Evolutionary conservation across 2,888 invertebrate genomes (phyloP).

Genomic region (Nycteola revayana): DNA sequence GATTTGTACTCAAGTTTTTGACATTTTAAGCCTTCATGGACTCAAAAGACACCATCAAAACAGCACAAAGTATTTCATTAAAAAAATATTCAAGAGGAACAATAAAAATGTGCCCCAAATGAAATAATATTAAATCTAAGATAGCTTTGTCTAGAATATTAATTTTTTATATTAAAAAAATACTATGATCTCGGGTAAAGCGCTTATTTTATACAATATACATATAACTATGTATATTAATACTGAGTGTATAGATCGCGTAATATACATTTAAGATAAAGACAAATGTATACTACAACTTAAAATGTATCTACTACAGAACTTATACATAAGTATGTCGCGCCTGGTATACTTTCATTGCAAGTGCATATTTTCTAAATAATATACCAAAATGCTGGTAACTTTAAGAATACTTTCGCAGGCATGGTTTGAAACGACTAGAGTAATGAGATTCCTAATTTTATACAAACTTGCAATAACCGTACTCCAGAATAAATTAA

Average conservation of each 20-base stretch:
- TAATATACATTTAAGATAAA: constrained; percentile 22
- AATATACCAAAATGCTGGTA: no score
- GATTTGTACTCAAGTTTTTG: constrained; percentile 56
- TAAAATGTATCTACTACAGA: background rate
- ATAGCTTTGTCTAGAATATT: constrained; percentile 20
- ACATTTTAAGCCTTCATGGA: constrained; percentile 30
- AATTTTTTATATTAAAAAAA: constrained; percentile 61
- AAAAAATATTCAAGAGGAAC: constrained; percentile 21
- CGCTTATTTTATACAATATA: constrained; percentile 40
- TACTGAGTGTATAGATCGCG: constrained; percentile 47
- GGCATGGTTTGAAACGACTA: no score
- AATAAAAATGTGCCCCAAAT: constrained; percentile 35
- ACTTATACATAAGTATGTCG: no score
- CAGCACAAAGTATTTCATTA: constrained; percentile 8
- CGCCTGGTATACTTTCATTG: no score
- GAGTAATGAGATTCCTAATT: no score
- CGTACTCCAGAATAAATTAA: no score
- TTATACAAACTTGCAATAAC: no score
- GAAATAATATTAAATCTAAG: constrained; percentile 26
- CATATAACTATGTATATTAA: constrained; percentile 41
- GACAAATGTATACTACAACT: constrained; percentile 17
- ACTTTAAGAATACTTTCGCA: no score
- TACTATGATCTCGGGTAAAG: constrained; percentile 61
- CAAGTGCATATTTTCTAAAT: no score
- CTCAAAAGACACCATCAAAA: constrained; percentile 14